A percentile compares a stretch with the other conserved stretches of the same genome.
phyloP scores from a whole-genome alignment of 2,113 vertebrate genomes.

The Brachyhypopomus occidentalis region DNA sequence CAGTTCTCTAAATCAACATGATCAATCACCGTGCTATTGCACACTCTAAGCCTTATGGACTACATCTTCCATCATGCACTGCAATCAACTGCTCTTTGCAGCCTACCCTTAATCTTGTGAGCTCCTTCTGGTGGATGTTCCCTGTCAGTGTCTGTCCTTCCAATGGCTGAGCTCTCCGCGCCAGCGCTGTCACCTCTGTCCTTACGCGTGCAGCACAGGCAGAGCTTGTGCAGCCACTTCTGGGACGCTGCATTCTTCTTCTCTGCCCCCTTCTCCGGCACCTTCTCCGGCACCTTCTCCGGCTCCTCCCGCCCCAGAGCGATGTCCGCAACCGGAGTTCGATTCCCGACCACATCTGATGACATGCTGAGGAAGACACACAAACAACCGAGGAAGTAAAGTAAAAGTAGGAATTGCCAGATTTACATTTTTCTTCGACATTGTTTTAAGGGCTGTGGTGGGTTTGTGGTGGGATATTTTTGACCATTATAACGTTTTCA shows the following conservation, averaged over 20 bases:
- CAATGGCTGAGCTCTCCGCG: too few relatives aligned
- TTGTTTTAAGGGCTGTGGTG: too few relatives aligned
- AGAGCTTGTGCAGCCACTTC: conserved; percentile 60
- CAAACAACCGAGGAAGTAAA: background rate
- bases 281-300: conserved; percentile 26
- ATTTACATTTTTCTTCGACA: too few relatives aligned
- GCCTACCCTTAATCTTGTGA: too few relatives aligned
- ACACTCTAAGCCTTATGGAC: background rate
- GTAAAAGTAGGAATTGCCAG: too few relatives aligned
- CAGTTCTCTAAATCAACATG: too few relatives aligned
- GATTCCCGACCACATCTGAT: conserved; percentile 48
- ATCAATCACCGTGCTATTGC: background rate
- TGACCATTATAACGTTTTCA: too few relatives aligned
- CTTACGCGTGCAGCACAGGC: conserved; percentile 57
- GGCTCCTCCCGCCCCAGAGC: conserved; percentile 47
- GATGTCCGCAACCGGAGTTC: conserved; percentile 59
- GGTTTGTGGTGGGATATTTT: too few relatives aligned
- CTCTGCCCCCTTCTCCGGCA: background rate
- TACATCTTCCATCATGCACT: background rate
- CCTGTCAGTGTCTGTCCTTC: too few relatives aligned
- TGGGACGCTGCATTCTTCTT: conserved; percentile 46
- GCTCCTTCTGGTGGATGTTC: too few relatives aligned
- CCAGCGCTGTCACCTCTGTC: conserved; percentile 21
- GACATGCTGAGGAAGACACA: conserved; percentile 63
- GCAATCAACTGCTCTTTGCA: background rate